A percentile compares a stretch with the other conserved stretches of the same genome.
phyloP scores from a whole-genome alignment of 2,113 vertebrate genomes.

The Datnioides undecimradiatus region DNA sequence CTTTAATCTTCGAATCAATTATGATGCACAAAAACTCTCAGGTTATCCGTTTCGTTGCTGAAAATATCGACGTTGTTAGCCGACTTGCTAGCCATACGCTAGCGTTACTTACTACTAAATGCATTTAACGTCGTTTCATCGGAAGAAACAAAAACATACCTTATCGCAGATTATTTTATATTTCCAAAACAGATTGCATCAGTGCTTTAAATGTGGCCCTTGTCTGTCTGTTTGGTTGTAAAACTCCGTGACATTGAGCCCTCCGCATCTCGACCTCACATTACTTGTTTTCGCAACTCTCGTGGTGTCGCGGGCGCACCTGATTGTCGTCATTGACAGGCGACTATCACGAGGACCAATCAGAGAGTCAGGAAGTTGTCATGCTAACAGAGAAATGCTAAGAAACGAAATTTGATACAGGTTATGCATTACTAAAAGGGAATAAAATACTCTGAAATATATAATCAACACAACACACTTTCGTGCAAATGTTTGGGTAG shows the following conservation, averaged over 20 bases:
- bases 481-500: neutral
- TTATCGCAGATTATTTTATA: neutral
- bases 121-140: neutral
- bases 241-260: conserved; percentile 72
- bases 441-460: rapidly evolving
- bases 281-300: conserved; percentile 40
- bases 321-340: conserved; percentile 33
- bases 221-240: neutral
- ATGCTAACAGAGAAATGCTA: neutral
- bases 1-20: neutral
- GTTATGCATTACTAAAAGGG: neutral
- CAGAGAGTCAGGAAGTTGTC: conserved; percentile 22
- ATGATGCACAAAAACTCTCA: neutral
- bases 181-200: neutral
- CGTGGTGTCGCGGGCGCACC: conserved; percentile 34
- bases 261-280: conserved; percentile 34
- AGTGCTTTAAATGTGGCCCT: neutral
- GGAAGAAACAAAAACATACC: conserved; percentile 22
- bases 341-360: conserved; percentile 51
- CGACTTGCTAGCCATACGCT: conserved; percentile 16
- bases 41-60: rapidly evolving
- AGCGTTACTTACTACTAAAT: neutral
- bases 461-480: neutral
- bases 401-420: neutral
- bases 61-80: conserved; percentile 9